Conservation (phyloP, 2,113 vertebrate species). For the Dissostichus mawsoni region DNA sequence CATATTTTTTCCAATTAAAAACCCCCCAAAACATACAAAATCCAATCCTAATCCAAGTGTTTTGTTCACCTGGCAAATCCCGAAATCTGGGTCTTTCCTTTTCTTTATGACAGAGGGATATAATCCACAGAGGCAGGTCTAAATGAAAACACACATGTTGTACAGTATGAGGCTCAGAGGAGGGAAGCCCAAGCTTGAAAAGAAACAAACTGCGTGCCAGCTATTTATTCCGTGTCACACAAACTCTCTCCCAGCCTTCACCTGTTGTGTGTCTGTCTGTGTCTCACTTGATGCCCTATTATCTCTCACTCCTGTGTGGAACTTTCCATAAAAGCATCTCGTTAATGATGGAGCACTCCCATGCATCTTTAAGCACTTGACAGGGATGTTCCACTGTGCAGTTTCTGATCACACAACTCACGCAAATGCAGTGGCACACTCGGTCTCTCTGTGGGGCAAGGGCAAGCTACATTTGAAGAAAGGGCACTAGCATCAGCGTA, state of each 20-base stretch:
- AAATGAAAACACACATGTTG: neutral
- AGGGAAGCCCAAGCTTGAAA: conserved; percentile 13
- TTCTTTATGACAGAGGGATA: neutral
- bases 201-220: conserved; percentile 22
- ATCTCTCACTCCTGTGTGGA: conserved; percentile 58
- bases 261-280: conserved; percentile 1
- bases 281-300: conserved; percentile 22
- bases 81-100: neutral
- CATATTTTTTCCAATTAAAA: neutral
- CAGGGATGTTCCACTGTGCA: conserved; percentile 60
- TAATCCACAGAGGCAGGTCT: conserved; percentile 1
- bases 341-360: conserved; percentile 77
- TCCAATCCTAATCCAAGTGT: neutral
- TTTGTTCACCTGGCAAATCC: neutral
- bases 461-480: too few species aligned
- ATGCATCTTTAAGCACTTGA: conserved; percentile 79
- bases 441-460: too few species aligned
- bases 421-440: neutral
- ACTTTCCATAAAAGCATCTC: conserved; percentile 80
- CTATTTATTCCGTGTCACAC: conserved; percentile 12
- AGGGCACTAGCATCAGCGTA: too few species aligned
- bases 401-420: conserved; percentile 34
- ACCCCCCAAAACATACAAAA: neutral
- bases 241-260: conserved; percentile 1
- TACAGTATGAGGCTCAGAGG: neutral